These are phyloP conservation scores for Coronaproctus castanopsis DNA, from an alignment of 2,888 invertebrate genomes.

Conservation along the genomic window DNA sequence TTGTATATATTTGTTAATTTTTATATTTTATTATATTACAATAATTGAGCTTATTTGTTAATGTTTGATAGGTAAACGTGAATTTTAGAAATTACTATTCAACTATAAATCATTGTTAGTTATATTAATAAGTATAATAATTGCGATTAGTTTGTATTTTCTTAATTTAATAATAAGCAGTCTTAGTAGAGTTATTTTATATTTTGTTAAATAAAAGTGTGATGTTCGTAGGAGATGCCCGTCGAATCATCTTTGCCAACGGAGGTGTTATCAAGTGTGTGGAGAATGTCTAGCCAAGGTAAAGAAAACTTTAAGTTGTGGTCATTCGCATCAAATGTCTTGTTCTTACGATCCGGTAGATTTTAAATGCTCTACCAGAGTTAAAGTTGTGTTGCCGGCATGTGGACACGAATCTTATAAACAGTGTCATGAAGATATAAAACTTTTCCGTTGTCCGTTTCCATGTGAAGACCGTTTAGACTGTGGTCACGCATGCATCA, in stretches of 20 bases:
- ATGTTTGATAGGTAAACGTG: no score
- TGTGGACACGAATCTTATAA: background rate
- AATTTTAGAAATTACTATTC: no score
- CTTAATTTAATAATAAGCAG: no score
- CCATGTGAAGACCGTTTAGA: conserved; percentile 32
- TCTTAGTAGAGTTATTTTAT: no score
- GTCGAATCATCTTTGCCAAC: conserved; percentile 31
- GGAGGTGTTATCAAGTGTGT: conserved; percentile 34
- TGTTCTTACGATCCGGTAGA: conserved; percentile 1
- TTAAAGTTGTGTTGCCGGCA: background rate
- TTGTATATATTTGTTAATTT: no score
- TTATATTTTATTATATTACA: no score
- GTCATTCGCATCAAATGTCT: conserved; percentile 24
- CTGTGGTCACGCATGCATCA: conserved; percentile 43
- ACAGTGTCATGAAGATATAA: background rate
- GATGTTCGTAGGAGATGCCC: no score
- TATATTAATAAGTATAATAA: no score
- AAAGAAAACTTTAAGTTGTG: conserved; percentile 31
- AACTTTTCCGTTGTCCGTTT: background rate
- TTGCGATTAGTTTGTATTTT: no score
- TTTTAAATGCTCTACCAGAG: conserved; percentile 1
- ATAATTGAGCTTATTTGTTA: no score
- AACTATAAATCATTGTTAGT: no score
- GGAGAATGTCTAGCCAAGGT: conserved; percentile 30
- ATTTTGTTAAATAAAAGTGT: no score